These are phyloP conservation scores for Phrynocephalus vlangalii DNA, from an alignment of 2,797 vertebrate genomes.

Conservation along the genomic window DNA sequence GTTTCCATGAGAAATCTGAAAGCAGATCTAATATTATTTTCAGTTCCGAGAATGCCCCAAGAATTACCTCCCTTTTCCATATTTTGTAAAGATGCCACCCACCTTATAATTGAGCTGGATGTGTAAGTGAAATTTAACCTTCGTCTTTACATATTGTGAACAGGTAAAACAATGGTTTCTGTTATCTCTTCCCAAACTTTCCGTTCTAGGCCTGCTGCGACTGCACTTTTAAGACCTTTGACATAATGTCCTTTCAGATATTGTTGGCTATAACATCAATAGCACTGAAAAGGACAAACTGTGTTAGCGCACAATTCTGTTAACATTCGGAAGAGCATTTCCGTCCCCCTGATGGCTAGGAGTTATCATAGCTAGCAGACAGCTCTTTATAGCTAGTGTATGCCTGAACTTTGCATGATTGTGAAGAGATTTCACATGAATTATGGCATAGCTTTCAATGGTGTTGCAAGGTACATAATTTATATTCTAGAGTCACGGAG, in stretches of 20 bases:
- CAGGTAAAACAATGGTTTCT: slow-evolving; percentile 51
- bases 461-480: slow-evolving; percentile 48
- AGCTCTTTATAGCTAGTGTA: slow-evolving; percentile 64
- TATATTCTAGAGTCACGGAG: slow-evolving; percentile 3
- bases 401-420: slow-evolving; percentile 66
- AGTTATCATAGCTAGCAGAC: slow-evolving; percentile 61
- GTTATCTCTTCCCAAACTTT: slow-evolving; percentile 39
- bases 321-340: slow-evolving; percentile 44
- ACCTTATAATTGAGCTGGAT: slow-evolving; percentile 62
- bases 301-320: slow-evolving; percentile 43
- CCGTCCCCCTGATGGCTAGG: slow-evolving; percentile 34
- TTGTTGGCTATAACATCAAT: slow-evolving; percentile 46
- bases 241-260: slow-evolving; percentile 36
- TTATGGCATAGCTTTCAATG: slow-evolving; percentile 57
- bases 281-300: slow-evolving; percentile 47
- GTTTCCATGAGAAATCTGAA: slow-evolving; percentile 76
- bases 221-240: slow-evolving; percentile 42
- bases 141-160: slow-evolving; percentile 36
- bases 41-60: slow-evolving; percentile 47
- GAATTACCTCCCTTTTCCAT: slow-evolving; percentile 56
- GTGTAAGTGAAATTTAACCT: slow-evolving; percentile 46
- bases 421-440: slow-evolving; percentile 52
- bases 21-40: slow-evolving; percentile 68
- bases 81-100: slow-evolving; percentile 54
- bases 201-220: slow-evolving; percentile 12